Base-by-base conservation (phyloP, 2,888 invertebrate species). In the Tetragonula carbonaria region DNA sequence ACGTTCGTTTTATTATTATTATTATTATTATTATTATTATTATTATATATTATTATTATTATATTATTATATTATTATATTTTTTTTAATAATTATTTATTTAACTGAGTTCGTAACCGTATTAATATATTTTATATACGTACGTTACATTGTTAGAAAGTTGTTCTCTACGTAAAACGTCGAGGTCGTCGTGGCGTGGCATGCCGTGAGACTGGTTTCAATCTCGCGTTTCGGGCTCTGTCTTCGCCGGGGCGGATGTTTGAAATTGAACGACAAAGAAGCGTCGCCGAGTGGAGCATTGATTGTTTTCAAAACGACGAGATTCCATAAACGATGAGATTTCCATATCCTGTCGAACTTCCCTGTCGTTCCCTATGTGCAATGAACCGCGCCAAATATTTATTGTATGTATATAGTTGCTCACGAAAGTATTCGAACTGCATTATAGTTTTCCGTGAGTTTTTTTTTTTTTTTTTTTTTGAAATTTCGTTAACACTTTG, bases 11-110 rank as follows among this genome's bases (percentile, higher is more conserved):
- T 63, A 73, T 78, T 66, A 53, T 45, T 50, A 67, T 23, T 80
- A 68, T 74, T 78, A 72, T 57, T 70, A 51, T 57, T 70, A 51
- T 74, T 53, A 13, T 45, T 75, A 53, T 77, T 68, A 70, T n/a
- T n/a, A n/a, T n/a, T n/a, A n/a, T 53, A 38, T 53, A 70, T 55
- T 53, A 53, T 70, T 70, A 70, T 68, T 57, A 59, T 57, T n/a
- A n/a, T 57, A 57, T 57, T 62, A 63, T 63, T 63, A 63, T 63
- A 63, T 45, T 45, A 45, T 62, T 63, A 63, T 74, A 66, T 66
- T 18, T 65, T 63, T 77, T 77, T 77, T 66, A 74, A 74, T 73
- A 73, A 73, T 81, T 84, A 86, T 86, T 86, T 86, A 86, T 86
- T 86, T 76, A 85, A 85, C 65, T 75, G 85, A 78, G 71, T 85